phyloP scores from a whole-genome alignment of 2,797 vertebrate species.

The Telmatherina bonti region DNA sequence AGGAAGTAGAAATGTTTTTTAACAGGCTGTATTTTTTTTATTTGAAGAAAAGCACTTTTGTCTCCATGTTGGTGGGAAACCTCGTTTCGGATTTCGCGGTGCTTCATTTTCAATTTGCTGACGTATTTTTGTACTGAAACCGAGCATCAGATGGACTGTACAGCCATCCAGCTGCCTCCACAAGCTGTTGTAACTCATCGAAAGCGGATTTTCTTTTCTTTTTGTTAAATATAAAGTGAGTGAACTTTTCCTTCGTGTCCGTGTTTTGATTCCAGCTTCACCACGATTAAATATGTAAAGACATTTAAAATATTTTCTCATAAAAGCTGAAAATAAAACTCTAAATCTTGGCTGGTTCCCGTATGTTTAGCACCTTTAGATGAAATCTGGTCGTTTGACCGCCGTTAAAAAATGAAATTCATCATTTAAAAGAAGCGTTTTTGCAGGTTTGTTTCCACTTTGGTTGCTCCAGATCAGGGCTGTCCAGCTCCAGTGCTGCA shows the following conservation, averaged over 20 bases:
- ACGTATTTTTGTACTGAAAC: slow-evolving; percentile 87
- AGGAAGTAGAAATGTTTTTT: slow-evolving; percentile 54
- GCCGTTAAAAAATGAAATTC: too few relatives aligned
- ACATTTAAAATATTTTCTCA: too few relatives aligned
- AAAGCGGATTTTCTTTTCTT: slow-evolving; percentile 83
- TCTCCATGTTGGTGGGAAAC: slow-evolving; percentile 74
- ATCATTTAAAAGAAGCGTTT: too few relatives aligned
- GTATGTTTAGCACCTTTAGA: too few relatives aligned
- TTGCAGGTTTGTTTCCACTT: too few relatives aligned
- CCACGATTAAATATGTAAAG: too few relatives aligned
- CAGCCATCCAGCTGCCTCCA: slow-evolving; percentile 90
- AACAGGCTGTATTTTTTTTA: slow-evolving; percentile 30
- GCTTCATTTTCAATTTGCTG: slow-evolving; percentile 85
- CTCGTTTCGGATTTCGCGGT: slow-evolving; percentile 84
- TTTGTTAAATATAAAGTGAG: slow-evolving; percentile 96
- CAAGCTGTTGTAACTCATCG: slow-evolving; percentile 94
- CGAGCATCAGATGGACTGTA: slow-evolving; percentile 89
- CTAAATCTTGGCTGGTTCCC: too few relatives aligned
- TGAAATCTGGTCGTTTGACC: too few relatives aligned
- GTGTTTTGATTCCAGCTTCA: slow-evolving; percentile 32
- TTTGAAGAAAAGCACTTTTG: slow-evolving; percentile 86
- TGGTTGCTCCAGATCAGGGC: too few relatives aligned
- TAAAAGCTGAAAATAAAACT: too few relatives aligned
- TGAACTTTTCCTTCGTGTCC: slow-evolving; percentile 74
- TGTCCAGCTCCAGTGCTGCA: too few relatives aligned